Conservation (phyloP, 1,140 invertebrate genomes). For the Planococcus citri region DNA sequence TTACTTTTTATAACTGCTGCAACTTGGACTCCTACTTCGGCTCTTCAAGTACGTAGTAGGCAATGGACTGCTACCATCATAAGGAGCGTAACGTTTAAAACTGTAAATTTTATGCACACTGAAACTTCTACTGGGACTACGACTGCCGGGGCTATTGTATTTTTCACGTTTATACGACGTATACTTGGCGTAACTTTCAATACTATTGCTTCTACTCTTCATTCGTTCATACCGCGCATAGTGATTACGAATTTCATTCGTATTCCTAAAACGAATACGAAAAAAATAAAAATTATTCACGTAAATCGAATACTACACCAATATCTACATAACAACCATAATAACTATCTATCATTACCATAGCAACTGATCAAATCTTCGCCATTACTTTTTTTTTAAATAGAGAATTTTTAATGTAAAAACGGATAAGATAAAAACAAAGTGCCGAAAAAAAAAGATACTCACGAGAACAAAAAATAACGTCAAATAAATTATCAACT, state of each 20-base stretch:
- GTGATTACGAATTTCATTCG: neutral
- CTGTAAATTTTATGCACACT: neutral
- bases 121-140: slow-evolving; percentile 5
- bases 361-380: neutral
- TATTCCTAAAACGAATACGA: neutral
- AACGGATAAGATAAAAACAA: too few species aligned
- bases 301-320: neutral
- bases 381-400: too few species aligned
- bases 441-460: too few species aligned
- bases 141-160: neutral
- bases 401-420: too few species aligned
- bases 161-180: slow-evolving; percentile 1
- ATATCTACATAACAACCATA: neutral
- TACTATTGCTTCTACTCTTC: slow-evolving; percentile 1
- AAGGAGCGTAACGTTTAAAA: neutral
- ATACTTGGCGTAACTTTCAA: neutral
- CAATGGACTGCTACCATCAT: neutral
- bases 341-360: neutral
- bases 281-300: neutral
- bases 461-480: too few species aligned
- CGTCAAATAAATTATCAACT: too few species aligned
- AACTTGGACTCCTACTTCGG: neutral
- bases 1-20: neutral
- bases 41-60: neutral
- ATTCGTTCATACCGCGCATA: neutral